Evolutionary conservation across 2,113 vertebrate species (phyloP), one percentile per base, ranked within the genome.

Genomic region (Hydrolagus affinis): DNA sequence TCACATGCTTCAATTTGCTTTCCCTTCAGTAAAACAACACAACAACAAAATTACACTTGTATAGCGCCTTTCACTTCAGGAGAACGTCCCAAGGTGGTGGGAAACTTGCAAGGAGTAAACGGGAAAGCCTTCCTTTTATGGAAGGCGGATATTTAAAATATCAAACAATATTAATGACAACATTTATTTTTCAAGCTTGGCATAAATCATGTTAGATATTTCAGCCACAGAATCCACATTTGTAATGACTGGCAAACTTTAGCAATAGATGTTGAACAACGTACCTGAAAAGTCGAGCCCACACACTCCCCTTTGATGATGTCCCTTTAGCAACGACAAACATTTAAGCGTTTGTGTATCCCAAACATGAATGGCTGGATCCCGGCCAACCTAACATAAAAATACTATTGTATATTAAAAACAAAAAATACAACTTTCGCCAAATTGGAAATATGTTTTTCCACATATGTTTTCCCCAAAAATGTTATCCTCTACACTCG

Each of bases 251-350:
- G 44, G 8, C 68, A 30, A 12, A 25, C n/a, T 74, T 85, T 74
- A 44, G 69, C 14, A 59, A 72, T 30, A 62, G 32, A 7, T 72
- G 23, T 19, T 73, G 17, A 64, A 64, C 28, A 75, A 30, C 88
- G 89, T 87, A 98, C 98, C 96, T 90, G 97, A 98, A 88, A 99
- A 99, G 88, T 98, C 98, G 23, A 99, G 91, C 0, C 97, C 94
- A 85, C 97, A 97, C n/a, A 99, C 96, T n/a, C 97, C 97, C 88
- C 92, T 92, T 88, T 95, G 95, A 88, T 98, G 97, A 44, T 97
- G 95, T 80, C 98, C 96, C 90, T 92, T 97, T 83, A 99, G 91
- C 10, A 99, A 86, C 0, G 98, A 99, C 86, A 99, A 89, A 90
- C 97, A 99, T 89, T 96, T 98, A 85, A 99, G 91, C 0, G 93